These are phyloP conservation scores for Fulica atra DNA, from an alignment of 2,113 vertebrate species.

Conservation along the genomic window DNA sequence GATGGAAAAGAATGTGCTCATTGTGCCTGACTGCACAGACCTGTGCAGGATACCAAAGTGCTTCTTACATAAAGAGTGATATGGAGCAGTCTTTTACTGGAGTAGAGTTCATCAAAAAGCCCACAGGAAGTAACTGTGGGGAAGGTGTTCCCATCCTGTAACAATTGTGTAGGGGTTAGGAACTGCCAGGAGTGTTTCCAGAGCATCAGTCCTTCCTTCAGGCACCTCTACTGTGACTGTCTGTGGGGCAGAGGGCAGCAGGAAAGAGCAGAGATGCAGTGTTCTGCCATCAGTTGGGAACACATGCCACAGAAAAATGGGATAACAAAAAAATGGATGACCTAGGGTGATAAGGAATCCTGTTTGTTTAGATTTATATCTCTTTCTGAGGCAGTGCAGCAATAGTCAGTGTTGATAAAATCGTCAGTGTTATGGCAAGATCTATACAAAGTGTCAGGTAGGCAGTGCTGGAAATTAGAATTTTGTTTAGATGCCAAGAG, in stretches of 20 bases:
- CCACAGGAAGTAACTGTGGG: neutral
- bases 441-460: neutral
- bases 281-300: neutral
- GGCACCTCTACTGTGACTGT: neutral
- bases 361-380: neutral
- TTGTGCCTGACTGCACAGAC: conserved; percentile 38
- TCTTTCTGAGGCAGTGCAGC: neutral
- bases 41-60: conserved; percentile 9
- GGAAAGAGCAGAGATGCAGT: neutral
- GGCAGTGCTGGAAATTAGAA: neutral
- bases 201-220: neutral
- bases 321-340: neutral
- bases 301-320: neutral
- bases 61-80: conserved; percentile 33
- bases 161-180: neutral
- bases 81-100: neutral
- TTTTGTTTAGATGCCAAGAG: neutral
- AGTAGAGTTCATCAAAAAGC: conserved; percentile 4
- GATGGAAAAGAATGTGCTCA: conserved; percentile 42
- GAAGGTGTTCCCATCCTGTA: neutral
- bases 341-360: neutral
- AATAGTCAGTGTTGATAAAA: neutral
- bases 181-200: neutral
- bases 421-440: neutral
- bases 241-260: neutral